Base-by-base conservation (phyloP, 1,140 invertebrate genomes). In the Paralvinella palmiformis region DNA sequence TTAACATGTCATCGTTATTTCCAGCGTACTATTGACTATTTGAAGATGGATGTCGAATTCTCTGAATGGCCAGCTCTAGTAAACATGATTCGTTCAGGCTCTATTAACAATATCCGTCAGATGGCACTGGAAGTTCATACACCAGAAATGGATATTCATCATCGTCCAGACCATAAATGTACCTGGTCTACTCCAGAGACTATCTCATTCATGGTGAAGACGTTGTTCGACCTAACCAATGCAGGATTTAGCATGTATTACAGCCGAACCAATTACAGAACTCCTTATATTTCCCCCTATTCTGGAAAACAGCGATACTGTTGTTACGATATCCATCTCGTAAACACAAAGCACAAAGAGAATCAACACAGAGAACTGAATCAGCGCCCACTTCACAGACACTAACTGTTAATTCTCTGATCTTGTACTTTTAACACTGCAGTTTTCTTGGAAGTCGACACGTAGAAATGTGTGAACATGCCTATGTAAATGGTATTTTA, bases 11-110 rank as follows among this genome's bases (percentile, higher is more conserved):
- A 31, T 10, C 24, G 20, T 60, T n/a, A 15, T 15, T 60, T 60
- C 31, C 63, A 73, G 71, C 59, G 68, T 59, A 64, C 55, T 2
- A 65, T 74, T 44, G 73, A 74, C 53, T 60, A 69, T 13, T 45
- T 74, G 24, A 74, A 74, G 55, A 72, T 74, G 52, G 73, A 74
- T 62, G 63, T 74, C 10, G 73, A 74, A 57, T 71, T 72, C 15
- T 63, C 68, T 32, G 73, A 74, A 37, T 74, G 71, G 71, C 63
- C 58, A n/a, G 69, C 72, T 10, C 36, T 74, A n/a, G 48, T 71
- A 24, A 65, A 73, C 52, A 65, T 74, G 7, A 45, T 73, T 15
- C 41, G 65, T 20, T 59, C 61, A 24, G 59, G 62, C 17, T 20
- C 68, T 2, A 48, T 70, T 22, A 35, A 64, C 3, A 29, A 55